These are phyloP conservation scores for Macropis europaea DNA, from an alignment of 2,888 invertebrate species.

Conservation along the genomic window DNA sequence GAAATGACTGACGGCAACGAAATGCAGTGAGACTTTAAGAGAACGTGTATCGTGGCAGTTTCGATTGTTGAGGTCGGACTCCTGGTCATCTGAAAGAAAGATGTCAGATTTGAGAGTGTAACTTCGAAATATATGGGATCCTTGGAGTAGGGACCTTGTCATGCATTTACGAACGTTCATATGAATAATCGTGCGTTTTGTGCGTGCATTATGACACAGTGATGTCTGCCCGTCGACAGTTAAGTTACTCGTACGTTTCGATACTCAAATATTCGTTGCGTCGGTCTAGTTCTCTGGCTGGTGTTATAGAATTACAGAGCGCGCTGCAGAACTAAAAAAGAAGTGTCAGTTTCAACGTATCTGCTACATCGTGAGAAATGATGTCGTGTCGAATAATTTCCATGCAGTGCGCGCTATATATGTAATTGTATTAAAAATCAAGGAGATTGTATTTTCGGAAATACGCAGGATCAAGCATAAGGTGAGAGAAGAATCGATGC, in stretches of 20 bases:
- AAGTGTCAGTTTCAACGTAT: conserved; percentile 51
- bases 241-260: conserved; percentile 16
- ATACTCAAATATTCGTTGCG: conserved; percentile 35
- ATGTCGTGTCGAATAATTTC: conserved; percentile 19
- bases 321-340: conserved; percentile 58
- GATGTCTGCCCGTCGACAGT: conserved; percentile 21
- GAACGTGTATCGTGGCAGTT: not conserved
- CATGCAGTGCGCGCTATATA: conserved; percentile 33
- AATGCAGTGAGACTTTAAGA: not conserved
- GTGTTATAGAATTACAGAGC: conserved; percentile 54
- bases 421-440: conserved; percentile 9
- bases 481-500: conserved; percentile 42
- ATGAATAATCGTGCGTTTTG: conserved; percentile 23
- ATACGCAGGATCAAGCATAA: conserved; percentile 40
- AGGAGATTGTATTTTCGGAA: conserved; percentile 9
- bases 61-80: too few relatives aligned
- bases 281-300: conserved; percentile 40
- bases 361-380: conserved; percentile 52
- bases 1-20: conserved; percentile 11
- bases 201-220: conserved; percentile 42
- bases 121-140: too few relatives aligned
- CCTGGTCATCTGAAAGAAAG: too few relatives aligned
- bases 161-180: too few relatives aligned
- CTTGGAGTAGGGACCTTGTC: too few relatives aligned
- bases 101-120: too few relatives aligned